Conservation (phyloP, 2,797 vertebrate species). For the Psittacula echo region DNA sequence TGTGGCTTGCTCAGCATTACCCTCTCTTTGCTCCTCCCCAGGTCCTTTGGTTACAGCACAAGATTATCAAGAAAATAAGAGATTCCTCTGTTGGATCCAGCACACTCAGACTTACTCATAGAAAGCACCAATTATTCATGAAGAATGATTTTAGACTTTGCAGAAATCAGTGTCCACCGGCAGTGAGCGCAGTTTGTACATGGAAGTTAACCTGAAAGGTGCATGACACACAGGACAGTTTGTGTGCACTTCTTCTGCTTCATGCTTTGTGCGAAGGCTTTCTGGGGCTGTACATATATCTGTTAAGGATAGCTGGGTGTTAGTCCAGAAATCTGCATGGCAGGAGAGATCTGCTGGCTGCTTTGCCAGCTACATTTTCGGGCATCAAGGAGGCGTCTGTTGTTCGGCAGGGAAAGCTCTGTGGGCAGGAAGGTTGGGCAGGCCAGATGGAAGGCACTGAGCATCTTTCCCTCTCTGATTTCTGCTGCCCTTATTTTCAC, state of each 20-base stretch:
- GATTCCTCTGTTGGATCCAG: neutral
- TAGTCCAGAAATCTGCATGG: fast-evolving
- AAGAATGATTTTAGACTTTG: neutral
- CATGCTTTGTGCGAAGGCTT: neutral
- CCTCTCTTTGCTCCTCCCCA: neutral
- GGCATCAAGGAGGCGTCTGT: neutral
- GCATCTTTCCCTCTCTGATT: neutral
- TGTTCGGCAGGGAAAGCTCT: neutral
- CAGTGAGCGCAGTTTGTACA: fast-evolving
- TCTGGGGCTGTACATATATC: fast-evolving
- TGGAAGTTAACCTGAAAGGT: neutral
- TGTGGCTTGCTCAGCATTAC: neutral
- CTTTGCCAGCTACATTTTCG: neutral
- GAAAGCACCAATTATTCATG: fast-evolving
- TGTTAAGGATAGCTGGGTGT: neutral
- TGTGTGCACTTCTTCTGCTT: neutral
- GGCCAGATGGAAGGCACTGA: neutral
- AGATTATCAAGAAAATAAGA: neutral
- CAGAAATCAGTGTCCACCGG: fast-evolving
- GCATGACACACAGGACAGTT: fast-evolving
- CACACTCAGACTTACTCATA: neutral
- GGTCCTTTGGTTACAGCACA: neutral
- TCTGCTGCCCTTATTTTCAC: neutral
- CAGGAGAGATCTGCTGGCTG: neutral
- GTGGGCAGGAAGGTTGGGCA: neutral